These are phyloP conservation scores for Probosciger aterrimus DNA, from an alignment of 2,113 vertebrate genomes.

Conservation along the genomic window DNA sequence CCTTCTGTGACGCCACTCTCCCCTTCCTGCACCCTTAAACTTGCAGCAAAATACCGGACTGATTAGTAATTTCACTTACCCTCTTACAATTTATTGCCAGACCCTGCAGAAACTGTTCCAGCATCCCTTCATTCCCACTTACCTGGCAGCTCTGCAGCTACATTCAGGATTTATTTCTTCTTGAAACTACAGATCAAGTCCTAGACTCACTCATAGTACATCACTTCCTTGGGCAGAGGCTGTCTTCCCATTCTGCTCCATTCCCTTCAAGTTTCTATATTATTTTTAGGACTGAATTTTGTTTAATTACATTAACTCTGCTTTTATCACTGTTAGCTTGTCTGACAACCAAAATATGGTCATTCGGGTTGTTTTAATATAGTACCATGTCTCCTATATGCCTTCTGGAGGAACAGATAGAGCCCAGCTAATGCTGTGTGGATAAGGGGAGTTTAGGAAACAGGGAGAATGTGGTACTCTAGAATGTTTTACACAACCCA, in stretches of 20 bases:
- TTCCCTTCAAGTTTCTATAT: not conserved
- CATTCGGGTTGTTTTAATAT: not conserved
- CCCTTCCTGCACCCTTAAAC: not conserved
- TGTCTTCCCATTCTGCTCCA: not conserved
- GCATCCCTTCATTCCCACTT: not conserved
- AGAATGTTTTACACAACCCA: not conserved
- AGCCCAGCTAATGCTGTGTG: not conserved
- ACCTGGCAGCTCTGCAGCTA: not conserved
- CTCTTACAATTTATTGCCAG: not conserved
- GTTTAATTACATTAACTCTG: not conserved
- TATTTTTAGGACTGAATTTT: not conserved
- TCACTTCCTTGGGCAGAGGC: not conserved
- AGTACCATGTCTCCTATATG: not conserved
- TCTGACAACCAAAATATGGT: not conserved
- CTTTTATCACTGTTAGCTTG: not conserved
- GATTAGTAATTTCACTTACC: not conserved
- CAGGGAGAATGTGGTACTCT: not conserved
- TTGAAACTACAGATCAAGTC: not conserved
- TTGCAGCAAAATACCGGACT: not conserved
- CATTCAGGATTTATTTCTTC: conserved; percentile 31
- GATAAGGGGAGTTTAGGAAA: not conserved
- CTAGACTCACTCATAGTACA: not conserved
- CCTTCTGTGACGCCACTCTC: not conserved
- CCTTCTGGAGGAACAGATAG: not conserved
- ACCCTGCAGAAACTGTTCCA: not conserved